Percentiles rank a stretch among this genome's conserved stretches.
phyloP scores from a whole-genome alignment of 1,140 invertebrate species.

The Pseudomyrmex dendroicus region DNA sequence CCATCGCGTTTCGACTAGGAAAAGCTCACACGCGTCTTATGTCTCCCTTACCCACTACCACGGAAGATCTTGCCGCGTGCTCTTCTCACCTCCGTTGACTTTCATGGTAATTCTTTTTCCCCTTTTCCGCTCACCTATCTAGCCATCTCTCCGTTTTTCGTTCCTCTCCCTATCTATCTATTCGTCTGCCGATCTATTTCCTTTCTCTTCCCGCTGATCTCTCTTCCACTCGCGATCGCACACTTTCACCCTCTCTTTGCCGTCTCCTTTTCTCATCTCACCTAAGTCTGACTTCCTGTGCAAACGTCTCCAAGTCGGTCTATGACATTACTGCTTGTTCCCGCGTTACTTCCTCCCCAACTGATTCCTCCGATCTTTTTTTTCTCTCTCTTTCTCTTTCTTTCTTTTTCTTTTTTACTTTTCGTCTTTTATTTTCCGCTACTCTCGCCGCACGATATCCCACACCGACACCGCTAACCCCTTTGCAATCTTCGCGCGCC shows the following conservation, averaged over 20 bases:
- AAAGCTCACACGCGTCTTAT: constrained; percentile 53
- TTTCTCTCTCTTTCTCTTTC: background rate
- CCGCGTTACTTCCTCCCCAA: constrained; percentile 40
- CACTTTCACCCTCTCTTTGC: constrained; percentile 20
- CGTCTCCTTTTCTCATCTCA: background rate
- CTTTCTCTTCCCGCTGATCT: background rate
- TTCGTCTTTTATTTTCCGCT: constrained; percentile 41
- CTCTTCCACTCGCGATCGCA: background rate
- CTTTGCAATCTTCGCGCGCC: constrained; percentile 39
- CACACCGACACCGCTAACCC: constrained; percentile 23
- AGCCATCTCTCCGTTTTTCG: constrained; percentile 31
- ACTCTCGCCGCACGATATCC: constrained; percentile 47
- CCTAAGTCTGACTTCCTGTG: constrained; percentile 4
- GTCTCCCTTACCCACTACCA: constrained; percentile 30
- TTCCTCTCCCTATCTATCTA: background rate
- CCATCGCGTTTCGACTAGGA: constrained; percentile 21
- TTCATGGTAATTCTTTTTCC: constrained; percentile 52
- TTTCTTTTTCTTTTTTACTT: too few relatives aligned
- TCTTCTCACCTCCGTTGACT: constrained; percentile 40
- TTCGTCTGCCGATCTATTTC: constrained; percentile 47
- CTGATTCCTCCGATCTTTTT: constrained; percentile 35
- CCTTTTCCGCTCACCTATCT: constrained; percentile 57
- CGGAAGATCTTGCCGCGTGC: constrained; percentile 14
- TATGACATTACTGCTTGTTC: constrained; percentile 64
- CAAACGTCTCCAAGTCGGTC: constrained; percentile 58